Percentiles rank a stretch among this genome's conserved stretches.
phyloP scores from a whole-genome alignment of 1,140 invertebrate genomes.

The Bactericera cockerelli region DNA sequence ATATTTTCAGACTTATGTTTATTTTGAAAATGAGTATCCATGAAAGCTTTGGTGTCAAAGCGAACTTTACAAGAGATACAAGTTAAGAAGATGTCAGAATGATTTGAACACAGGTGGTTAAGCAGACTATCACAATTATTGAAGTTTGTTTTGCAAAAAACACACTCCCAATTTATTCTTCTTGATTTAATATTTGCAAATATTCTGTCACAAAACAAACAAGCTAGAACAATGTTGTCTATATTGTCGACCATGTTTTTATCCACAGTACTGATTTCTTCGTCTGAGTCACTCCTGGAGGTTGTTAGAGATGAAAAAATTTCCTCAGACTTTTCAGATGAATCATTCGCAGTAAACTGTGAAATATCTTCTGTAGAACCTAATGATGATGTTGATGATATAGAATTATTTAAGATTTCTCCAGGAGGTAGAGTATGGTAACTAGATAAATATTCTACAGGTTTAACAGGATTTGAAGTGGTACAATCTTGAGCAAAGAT shows the following conservation, averaged over 20 bases:
- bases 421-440: too few species aligned
- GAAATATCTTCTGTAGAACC: too few species aligned
- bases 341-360: too few species aligned
- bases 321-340: too few species aligned
- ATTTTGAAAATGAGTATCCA: conserved; percentile 6
- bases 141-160: neutral
- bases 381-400: too few species aligned
- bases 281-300: too few species aligned
- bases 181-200: neutral
- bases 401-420: too few species aligned
- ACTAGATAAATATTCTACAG: too few species aligned
- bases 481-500: too few species aligned
- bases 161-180: neutral
- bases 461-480: too few species aligned
- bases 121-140: conserved; percentile 2
- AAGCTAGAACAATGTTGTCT: neutral
- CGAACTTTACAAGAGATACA: conserved; percentile 5
- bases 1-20: neutral
- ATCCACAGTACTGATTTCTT: neutral
- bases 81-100: neutral
- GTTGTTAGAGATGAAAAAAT: too few species aligned
- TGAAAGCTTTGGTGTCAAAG: neutral
- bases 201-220: neutral
- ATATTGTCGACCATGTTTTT: neutral
- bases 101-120: conserved; percentile 3